phyloP scores from a whole-genome alignment of 2,888 invertebrate genomes.

The Dryococelus australis region DNA sequence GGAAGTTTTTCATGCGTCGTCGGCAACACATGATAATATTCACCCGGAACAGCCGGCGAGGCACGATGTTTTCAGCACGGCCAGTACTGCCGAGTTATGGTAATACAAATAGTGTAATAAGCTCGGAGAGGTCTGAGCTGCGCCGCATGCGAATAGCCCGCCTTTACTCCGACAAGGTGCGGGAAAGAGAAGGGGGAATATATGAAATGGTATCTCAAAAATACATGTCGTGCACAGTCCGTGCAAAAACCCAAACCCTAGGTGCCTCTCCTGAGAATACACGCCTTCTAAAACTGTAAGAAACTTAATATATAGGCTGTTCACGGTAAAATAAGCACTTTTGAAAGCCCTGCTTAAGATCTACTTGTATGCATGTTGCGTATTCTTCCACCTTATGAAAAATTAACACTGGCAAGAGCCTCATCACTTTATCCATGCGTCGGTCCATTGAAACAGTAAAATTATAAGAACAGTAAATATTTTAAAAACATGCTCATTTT shows the following conservation, averaged over 20 bases:
- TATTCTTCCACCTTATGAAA: too few species aligned
- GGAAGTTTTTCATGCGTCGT: not conserved
- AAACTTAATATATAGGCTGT: too few species aligned
- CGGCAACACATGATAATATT: not conserved
- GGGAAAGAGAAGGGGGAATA: conserved; percentile 35
- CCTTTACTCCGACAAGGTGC: conserved; percentile 25
- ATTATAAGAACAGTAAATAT: too few species aligned
- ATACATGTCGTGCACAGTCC: conserved; percentile 29
- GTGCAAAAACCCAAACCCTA: not conserved
- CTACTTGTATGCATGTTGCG: too few species aligned
- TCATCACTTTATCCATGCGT: too few species aligned
- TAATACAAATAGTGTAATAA: conserved; percentile 4
- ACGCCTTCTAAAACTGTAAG: too few species aligned
- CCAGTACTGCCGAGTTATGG: not conserved
- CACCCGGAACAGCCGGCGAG: not conserved
- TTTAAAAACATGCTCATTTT: too few species aligned
- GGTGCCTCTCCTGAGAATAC: too few species aligned
- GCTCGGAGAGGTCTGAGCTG: not conserved
- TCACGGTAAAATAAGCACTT: too few species aligned
- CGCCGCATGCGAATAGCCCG: not conserved
- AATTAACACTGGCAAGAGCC: too few species aligned
- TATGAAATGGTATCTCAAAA: conserved; percentile 39
- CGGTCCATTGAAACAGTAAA: too few species aligned
- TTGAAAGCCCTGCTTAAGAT: too few species aligned
- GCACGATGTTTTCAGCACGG: conserved; percentile 28